Conservation (phyloP, 2,888 invertebrate species). For the Megamerina dolium region DNA sequence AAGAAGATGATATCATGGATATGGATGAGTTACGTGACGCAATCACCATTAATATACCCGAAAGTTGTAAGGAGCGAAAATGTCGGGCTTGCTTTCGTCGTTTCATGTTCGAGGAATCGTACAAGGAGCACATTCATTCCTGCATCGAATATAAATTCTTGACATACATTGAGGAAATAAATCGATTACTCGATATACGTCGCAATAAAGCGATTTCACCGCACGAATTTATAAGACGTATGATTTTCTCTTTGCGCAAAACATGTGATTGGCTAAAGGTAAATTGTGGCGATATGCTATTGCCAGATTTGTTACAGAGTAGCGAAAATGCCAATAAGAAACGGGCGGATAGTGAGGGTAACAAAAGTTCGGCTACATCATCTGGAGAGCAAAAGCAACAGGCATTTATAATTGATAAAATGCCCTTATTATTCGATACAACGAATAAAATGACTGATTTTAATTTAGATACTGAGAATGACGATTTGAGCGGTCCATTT, state of each 20-base stretch:
- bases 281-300: constrained; percentile 38
- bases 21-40: constrained; percentile 38
- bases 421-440: constrained; percentile 4
- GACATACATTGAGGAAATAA: constrained; percentile 39
- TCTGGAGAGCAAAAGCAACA: constrained; percentile 4
- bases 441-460: constrained; percentile 17
- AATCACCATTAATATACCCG: constrained; percentile 46
- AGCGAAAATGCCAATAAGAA: not conserved
- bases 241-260: constrained; percentile 46
- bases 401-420: not conserved
- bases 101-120: constrained; percentile 47
- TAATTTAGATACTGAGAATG: too few species aligned
- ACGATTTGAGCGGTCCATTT: not conserved
- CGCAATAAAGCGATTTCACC: constrained; percentile 44
- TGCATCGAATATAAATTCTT: constrained; percentile 47
- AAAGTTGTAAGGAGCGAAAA: constrained; percentile 46
- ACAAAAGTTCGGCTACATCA: constrained; percentile 2
- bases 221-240: constrained; percentile 46
- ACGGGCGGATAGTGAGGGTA: constrained; percentile 2
- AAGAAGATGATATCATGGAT: constrained; percentile 47
- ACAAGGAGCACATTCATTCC: constrained; percentile 39
- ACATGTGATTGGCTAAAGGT: constrained; percentile 43
- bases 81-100: constrained; percentile 44
- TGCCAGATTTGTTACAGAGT: constrained; percentile 32
- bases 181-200: constrained; percentile 38